phyloP scores from a whole-genome alignment of 2,888 invertebrate genomes.

The Brachycybe producta region DNA sequence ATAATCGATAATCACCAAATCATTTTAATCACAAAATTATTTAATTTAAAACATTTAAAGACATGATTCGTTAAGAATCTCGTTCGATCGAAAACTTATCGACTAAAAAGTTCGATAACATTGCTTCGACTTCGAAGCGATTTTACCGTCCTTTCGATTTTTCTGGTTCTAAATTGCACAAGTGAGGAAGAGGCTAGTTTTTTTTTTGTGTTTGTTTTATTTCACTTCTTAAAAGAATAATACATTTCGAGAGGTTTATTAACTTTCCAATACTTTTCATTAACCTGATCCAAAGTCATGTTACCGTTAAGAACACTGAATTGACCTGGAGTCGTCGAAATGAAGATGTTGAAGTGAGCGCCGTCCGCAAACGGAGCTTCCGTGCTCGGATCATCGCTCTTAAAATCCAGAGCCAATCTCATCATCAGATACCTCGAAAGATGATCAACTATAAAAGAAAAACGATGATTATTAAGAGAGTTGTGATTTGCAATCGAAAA shows the following conservation, averaged over 20 bases:
- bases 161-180: too few relatives aligned
- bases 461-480: too few relatives aligned
- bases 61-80: too few relatives aligned
- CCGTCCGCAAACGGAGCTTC: conserved; percentile 23
- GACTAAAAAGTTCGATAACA: too few relatives aligned
- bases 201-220: neutral
- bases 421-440: conserved; percentile 89
- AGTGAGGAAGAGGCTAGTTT: too few relatives aligned
- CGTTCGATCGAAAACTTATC: too few relatives aligned
- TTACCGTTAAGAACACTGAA: conserved; percentile 72
- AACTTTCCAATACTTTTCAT: conserved; percentile 87
- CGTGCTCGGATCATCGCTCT: conserved; percentile 30
- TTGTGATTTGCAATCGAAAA: too few relatives aligned
- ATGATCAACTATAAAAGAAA: conserved; percentile 66
- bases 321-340: conserved; percentile 74
- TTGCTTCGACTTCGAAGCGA: too few relatives aligned
- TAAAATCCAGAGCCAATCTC: conserved; percentile 70
- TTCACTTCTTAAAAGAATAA: conserved; percentile 63
- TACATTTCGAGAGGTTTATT: conserved; percentile 94
- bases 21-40: too few relatives aligned
- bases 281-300: conserved; percentile 76
- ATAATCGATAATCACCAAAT: too few relatives aligned
- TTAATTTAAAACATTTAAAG: too few relatives aligned
- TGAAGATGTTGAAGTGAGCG: conserved; percentile 76
- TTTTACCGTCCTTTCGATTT: too few relatives aligned